Evolutionary conservation across 2,888 invertebrate species (phyloP).

Genomic region (Amphimallon solstitiale): DNA sequence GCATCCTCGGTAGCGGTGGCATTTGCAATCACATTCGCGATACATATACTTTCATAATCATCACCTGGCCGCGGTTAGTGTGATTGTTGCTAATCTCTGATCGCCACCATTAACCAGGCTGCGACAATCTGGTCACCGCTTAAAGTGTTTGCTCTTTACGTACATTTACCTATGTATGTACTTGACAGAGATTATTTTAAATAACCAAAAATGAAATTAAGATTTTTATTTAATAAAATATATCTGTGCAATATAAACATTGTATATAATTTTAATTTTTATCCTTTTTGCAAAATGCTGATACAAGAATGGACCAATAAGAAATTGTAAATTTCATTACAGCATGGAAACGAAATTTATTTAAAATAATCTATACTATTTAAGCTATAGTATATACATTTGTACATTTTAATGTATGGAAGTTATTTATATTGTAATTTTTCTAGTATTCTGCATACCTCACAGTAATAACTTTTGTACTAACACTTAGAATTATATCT

Average conservation of each 20-base stretch:
- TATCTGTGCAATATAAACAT: constrained; percentile 12
- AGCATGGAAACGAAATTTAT: not conserved
- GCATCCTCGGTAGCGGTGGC: too few species aligned
- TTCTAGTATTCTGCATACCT: constrained; percentile 39
- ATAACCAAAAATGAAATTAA: constrained; percentile 3
- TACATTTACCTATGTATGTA: constrained; percentile 32
- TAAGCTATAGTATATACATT: constrained; percentile 16
- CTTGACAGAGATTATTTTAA: constrained; percentile 25
- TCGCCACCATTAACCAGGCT: too few species aligned
- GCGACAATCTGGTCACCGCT: too few species aligned
- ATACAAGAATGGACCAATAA: not conserved
- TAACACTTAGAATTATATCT: constrained; percentile 25
- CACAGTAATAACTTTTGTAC: constrained; percentile 26
- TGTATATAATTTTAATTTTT: constrained; percentile 16
- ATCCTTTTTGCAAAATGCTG: not conserved
- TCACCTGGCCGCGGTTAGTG: too few species aligned
- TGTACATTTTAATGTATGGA: constrained; percentile 30
- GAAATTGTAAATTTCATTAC: not conserved
- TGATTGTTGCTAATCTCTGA: too few species aligned
- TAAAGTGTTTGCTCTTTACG: too few species aligned
- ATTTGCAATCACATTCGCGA: too few species aligned
- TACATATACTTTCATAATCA: too few species aligned
- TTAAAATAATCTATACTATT: constrained; percentile 9
- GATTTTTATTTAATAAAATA: not conserved
- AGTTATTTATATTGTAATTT: constrained; percentile 25